Evolutionary conservation across 2,113 vertebrate genomes (phyloP), one percentile per base, ranked within the genome.

Genomic region (Melanostigma gelatinosum): DNA sequence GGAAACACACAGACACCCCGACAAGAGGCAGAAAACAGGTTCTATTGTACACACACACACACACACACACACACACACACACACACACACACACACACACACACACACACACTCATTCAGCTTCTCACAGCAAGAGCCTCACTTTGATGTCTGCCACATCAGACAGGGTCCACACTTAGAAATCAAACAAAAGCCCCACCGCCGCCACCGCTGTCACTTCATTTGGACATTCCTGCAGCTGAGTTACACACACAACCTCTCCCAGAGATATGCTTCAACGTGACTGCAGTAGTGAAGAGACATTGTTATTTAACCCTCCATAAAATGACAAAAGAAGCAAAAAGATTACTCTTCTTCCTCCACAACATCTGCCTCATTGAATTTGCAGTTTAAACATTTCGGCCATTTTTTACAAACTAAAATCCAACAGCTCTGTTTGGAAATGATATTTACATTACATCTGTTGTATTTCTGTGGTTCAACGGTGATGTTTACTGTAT

Each of bases 121-220:
- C 15, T 29, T 52, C 29, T 52, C 46, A 69, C 66, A 69, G 42
- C 46, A 36, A 12, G 77, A 72, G 70, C 62, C 10, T 60, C 44
- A n/a, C 91, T 91, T 89, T 91, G 85, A 93, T 82, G 74, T 84
- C 62, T 60, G 74, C 84, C 66, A 87, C 85, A 87, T 85, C 84
- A 87, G 75, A 83, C 71, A 34, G 36, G 36, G 50, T 69, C 83
- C 89, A 86, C 32, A 38, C 66, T 83, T 62, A 58, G 72, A 84
- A 86, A 83, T 86, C 80, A 85, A 86, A 85, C 77, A 88, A 50
- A 34, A 70, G 66, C 77, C 46, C 46, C 44, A 2, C 67, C 46
- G 6, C 58, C 32, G 4, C 69, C 73, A 15, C 65, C 2, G n/a
- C 77, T 71, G 83, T 87, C 87, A 87, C 85, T 83, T 89, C 66